A percentile compares a stretch with the other conserved stretches of the same genome.
Evolutionary conservation across 2,797 vertebrate genomes (phyloP).

Genomic region (Hydrolagus colliei): DNA sequence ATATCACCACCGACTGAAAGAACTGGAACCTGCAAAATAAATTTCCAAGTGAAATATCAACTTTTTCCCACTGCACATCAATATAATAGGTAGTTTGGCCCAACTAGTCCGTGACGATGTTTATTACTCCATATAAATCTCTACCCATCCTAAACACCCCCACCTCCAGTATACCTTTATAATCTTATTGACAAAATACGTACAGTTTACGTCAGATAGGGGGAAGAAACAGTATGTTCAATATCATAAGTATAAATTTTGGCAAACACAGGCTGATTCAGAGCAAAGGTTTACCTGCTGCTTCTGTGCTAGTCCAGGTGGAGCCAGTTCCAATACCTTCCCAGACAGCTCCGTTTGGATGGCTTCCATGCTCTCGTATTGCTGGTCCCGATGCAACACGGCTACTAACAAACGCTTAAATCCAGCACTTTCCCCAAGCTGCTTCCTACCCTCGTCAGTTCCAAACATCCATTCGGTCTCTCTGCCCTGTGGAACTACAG

Average conservation of each 20-base stretch:
- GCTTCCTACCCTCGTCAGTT: conserved; percentile 72
- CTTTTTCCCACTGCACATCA: no score
- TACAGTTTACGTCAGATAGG: no score
- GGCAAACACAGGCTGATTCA: neutral
- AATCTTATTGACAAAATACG: no score
- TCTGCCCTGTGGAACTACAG: conserved; percentile 82
- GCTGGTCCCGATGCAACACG: conserved; percentile 84
- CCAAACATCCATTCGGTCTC: conserved; percentile 93
- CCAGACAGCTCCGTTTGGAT: conserved; percentile 83
- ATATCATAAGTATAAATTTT: neutral
- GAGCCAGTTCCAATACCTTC: conserved; percentile 89
- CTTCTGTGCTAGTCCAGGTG: conserved; percentile 68
- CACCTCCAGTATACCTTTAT: no score
- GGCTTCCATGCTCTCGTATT: conserved; percentile 76
- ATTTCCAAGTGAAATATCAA: no score
- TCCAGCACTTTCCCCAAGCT: conserved; percentile 75
- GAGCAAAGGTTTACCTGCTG: conserved; percentile 70
- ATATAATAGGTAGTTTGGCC: no score
- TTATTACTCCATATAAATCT: no score
- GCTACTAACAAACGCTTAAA: conserved; percentile 75
- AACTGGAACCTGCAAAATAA: conserved; percentile 74
- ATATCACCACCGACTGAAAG: conserved; percentile 85
- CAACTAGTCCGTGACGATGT: no score
- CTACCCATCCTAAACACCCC: no score
- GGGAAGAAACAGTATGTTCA: no score